phyloP scores from a whole-genome alignment of 2,113 vertebrate genomes.

The Donacobius atricapilla region DNA sequence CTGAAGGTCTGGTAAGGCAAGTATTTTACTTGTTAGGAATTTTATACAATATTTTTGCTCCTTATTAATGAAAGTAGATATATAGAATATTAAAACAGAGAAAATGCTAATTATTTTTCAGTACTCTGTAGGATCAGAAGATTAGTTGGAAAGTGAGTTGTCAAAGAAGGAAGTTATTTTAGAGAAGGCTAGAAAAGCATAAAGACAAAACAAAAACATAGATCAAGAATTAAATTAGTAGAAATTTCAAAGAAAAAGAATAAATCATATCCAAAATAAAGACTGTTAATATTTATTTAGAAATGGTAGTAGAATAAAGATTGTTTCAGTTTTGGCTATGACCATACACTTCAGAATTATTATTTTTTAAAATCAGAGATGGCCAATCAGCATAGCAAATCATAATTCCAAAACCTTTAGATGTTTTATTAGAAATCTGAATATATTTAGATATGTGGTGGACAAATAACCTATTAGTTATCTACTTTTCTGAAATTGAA shows the following conservation, averaged over 20 bases:
- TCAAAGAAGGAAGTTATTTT: neutral
- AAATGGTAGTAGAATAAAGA: neutral
- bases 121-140: neutral
- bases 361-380: neutral
- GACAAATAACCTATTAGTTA: neutral
- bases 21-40: neutral
- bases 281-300: neutral
- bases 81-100: neutral
- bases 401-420: neutral
- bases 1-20: neutral
- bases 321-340: neutral
- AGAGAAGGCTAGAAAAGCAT: neutral
- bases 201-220: neutral
- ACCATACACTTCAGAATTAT: neutral
- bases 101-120: neutral
- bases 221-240: neutral
- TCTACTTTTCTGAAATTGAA: neutral
- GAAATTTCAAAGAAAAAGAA: neutral
- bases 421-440: neutral
- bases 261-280: neutral
- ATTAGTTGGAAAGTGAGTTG: neutral
- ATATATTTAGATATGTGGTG: neutral
- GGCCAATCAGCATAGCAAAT: neutral
- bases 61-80: neutral
- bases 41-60: neutral